A percentile compares a stretch with the other conserved stretches of the same genome.
These are phyloP conservation scores for Maccullochella peelii DNA, from an alignment of 2,113 vertebrate genomes.

Conservation along the genomic window DNA sequence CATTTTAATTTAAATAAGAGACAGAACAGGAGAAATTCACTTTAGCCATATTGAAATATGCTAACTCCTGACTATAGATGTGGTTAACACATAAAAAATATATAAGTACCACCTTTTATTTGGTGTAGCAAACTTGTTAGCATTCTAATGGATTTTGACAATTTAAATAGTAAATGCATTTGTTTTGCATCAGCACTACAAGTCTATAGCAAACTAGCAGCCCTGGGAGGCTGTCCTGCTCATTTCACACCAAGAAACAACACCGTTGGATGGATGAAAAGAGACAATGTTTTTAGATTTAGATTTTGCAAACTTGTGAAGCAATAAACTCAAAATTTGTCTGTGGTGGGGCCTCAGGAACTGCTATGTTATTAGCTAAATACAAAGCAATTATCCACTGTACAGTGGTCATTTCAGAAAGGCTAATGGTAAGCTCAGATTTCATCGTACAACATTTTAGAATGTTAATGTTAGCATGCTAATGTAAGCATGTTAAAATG, in stretches of 20 bases:
- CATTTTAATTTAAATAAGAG: conserved; percentile 9
- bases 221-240: background rate
- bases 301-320: too few relatives aligned
- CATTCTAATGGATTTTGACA: background rate
- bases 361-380: too few relatives aligned
- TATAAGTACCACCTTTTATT: background rate
- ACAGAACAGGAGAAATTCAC: background rate
- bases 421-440: background rate
- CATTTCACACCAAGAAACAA: background rate
- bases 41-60: background rate
- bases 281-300: too few relatives aligned
- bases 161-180: background rate
- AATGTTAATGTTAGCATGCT: background rate
- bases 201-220: too few relatives aligned
- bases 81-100: background rate
- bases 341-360: too few relatives aligned
- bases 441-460: background rate
- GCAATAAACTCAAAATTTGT: too few relatives aligned
- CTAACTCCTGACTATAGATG: background rate
- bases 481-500: background rate
- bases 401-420: background rate
- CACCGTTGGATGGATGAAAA: background rate
- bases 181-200: background rate
- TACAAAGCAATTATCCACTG: background rate
- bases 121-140: background rate